Evolutionary conservation across 2,797 vertebrate genomes (phyloP), one percentile per base, ranked within the genome.

Genomic region (Ptychadena robeensis): DNA sequence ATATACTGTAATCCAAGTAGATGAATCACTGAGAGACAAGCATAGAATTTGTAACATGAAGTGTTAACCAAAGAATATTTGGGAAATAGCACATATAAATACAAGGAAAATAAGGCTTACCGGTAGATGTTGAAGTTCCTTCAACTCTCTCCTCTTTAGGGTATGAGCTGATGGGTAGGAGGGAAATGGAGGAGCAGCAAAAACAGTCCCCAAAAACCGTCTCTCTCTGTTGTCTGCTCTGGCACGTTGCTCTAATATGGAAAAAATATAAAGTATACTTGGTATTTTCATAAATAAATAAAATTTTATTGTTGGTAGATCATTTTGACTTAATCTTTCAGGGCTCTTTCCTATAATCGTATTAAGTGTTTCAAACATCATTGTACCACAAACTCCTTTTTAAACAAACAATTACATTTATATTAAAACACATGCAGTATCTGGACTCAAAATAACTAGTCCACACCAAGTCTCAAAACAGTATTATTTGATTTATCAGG

Each of bases 191-290:
- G 96, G 96, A 82, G 94, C 91, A 67, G 94, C 90, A 0, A 93
- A 89, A 59, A 94, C 88, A 1, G 94, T 91, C 80, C 92, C 94
- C 86, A 93, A 94, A 3, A 94, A 91, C 86, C 94, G 93, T 18
- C 91, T 92, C 87, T 97, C 95, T 83, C 93, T 92, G 87, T 92
- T 95, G 87, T 93, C 93, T 0, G 94, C 94, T 81, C 88, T 88
- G 86, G 93, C 96, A 71, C 86, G 93, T 85, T 97, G 96, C 76
- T 99, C 97, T 99, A 90, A 88, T 86, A 82, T 44, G 68, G 78
- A 88, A 77, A 86, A 88, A 73, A 87, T 76, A 61, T 82, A 82
- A 53, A 35, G n/a, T n/a, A n/a, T n/a, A n/a, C n/a, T n/a, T n/a
- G n/a, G n/a, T n/a, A n/a, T n/a, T n/a, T n/a, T n/a, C n/a, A n/a